Evolutionary conservation across 2,113 vertebrate genomes (phyloP), one percentile per base, ranked within the genome.

Genomic region (Misgurnus mizolepis): DNA sequence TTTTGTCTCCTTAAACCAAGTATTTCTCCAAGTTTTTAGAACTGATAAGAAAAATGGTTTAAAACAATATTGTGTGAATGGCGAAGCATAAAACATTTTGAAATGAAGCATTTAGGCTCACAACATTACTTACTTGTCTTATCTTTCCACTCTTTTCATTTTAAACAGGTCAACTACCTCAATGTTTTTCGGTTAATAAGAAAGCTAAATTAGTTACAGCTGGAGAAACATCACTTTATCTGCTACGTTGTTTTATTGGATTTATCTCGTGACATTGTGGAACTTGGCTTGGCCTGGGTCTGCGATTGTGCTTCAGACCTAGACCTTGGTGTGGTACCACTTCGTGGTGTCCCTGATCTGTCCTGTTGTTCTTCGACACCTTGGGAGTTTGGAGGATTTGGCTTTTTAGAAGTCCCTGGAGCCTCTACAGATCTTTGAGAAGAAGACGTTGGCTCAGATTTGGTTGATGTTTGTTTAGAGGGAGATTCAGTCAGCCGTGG

Each of bases 221-320:
- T 84, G 74, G 41, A 61, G 61, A 17, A 76, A 62, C 14, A 43
- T 4, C 6, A 8, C 18, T 80, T 58, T 80, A 84, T 45, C 86
- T 92, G 94, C 93, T 97, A 96, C 92, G 94, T 95, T 90, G 93
- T 94, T 90, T 91, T 95, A 78, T 84, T 82, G 86, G 88, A 86
- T 92, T 92, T 93, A 81, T 91, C 92, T 27, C 90, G 94, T 81
- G 90, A 88, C 0, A 78, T 67, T 47, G 87, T 67, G 71, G 83
- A 74, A 40, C 82, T 27, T 12, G 88, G 45, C 55, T 62, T 66
- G 39, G 77, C 60, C 53, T 17, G 87, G 70, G 86, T 58, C 71
- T 86, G 88, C 41, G 87, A 79, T 80, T 86, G 88, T 60, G 90
- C 87, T 72, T 93, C 92, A 78, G 88, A 87, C 84, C 80, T 58